Evolutionary conservation across 2,888 invertebrate species (phyloP).

Genomic region (Stegana nigrithorax): DNA sequence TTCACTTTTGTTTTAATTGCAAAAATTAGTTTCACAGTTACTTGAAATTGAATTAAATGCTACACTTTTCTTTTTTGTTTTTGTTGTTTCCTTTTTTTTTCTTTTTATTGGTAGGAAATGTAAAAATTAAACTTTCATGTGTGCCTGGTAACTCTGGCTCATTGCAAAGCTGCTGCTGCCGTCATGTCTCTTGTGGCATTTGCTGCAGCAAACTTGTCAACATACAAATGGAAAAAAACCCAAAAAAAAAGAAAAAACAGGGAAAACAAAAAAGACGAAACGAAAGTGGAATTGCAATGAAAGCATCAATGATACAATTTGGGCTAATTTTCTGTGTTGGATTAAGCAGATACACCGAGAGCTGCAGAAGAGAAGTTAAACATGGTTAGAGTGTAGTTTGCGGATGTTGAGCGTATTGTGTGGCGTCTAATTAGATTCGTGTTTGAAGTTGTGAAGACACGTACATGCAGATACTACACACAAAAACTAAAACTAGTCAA

Average conservation of each 20-base stretch:
- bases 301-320: conserved; percentile 28
- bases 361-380: neutral
- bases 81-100: neutral
- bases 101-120: neutral
- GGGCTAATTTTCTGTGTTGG: conserved; percentile 49
- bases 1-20: conserved; percentile 4
- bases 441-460: conserved; percentile 25
- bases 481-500: too few species aligned
- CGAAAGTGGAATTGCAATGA: conserved; percentile 17
- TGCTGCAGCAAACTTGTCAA: too few species aligned
- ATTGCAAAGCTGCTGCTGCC: conserved; percentile 20
- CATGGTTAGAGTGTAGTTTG: neutral
- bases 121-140: neutral
- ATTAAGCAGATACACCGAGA: too few species aligned
- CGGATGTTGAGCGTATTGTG: conserved; percentile 36
- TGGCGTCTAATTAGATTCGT: conserved; percentile 51
- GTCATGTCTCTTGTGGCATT: conserved; percentile 10
- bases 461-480: too few species aligned
- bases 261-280: too few species aligned
- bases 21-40: conserved; percentile 4
- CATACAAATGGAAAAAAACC: too few species aligned
- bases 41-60: conserved; percentile 10
- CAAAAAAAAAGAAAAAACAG: too few species aligned
- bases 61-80: too few species aligned
- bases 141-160: conserved; percentile 1